Evolutionary conservation across 2,888 invertebrate genomes (phyloP).

Genomic region (Patella pellucida): DNA sequence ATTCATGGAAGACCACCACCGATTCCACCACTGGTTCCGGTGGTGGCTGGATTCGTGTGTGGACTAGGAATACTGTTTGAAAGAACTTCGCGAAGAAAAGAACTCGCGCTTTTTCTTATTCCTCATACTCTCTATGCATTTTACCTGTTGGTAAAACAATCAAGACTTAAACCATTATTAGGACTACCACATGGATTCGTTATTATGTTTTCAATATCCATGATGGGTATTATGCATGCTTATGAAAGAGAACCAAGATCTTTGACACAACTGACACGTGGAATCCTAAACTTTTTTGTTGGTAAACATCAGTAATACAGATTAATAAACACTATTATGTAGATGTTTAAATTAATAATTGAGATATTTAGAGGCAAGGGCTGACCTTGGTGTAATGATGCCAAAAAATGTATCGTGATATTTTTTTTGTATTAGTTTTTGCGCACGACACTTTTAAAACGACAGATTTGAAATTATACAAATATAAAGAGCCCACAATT

Average conservation of each 20-base stretch:
- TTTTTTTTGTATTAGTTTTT: too few species aligned
- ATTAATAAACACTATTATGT: too few species aligned
- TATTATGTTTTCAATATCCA: constrained; percentile 52
- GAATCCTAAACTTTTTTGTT: constrained; percentile 53
- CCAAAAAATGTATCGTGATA: too few species aligned
- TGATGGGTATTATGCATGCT: constrained; percentile 60
- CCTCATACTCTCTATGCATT: constrained; percentile 52
- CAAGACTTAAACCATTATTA: constrained; percentile 19
- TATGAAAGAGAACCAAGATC: constrained; percentile 60
- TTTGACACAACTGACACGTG: constrained; percentile 49
- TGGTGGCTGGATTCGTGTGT: constrained; percentile 42
- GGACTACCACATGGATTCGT: constrained; percentile 48
- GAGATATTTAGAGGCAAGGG: too few species aligned
- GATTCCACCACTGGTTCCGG: constrained; percentile 48
- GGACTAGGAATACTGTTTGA: constrained; percentile 53
- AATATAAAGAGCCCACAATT: too few species aligned
- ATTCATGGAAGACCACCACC: constrained; percentile 48
- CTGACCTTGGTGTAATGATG: too few species aligned
- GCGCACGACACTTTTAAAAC: too few species aligned
- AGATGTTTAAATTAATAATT: too few species aligned
- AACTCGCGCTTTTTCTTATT: constrained; percentile 54
- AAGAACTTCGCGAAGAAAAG: constrained; percentile 49
- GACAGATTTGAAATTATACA: too few species aligned
- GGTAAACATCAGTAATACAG: constrained; percentile 34
- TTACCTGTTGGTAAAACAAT: constrained; percentile 43